Base-by-base conservation (phyloP, 2,888 invertebrate species). In the Smittia sp. region DNA sequence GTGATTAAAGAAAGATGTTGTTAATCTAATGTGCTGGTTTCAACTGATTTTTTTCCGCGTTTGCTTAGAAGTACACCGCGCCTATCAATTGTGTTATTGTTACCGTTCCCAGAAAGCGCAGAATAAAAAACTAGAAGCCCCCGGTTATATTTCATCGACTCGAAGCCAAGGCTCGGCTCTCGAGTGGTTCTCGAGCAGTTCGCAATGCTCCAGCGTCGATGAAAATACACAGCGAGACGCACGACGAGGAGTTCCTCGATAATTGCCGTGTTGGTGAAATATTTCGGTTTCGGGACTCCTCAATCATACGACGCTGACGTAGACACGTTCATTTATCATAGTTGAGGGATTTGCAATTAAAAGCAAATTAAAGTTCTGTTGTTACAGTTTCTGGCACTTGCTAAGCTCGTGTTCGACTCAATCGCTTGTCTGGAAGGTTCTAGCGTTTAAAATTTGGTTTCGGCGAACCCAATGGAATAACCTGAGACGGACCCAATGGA, bases 241-340 rank as follows among this genome's bases (percentile, higher is more conserved):
- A 39, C 39, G 13, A 39, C n/a, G 46, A 46, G 46, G 46, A 15
- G 15, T 46, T 46, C 2, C 32, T 65, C 15, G 27, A 18, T 65
- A 65, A 27, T 27, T 65, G 7, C 27, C 24, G n/a, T 25, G 27
- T 65, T 65, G n/a, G 25, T 18, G 24, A 65, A 58, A 58, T 6
- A 63, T 27, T 65, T 65, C 15, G 9, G 32, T 58, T 63, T 63
- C 15, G 27, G 20, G 15, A 66, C 39, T 67, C 39, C 32, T 9
- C 32, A 13, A 25, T 13, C 66, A 67, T 9, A 18, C 39, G 66
- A 67, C 32, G 38, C 20, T 18, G 66, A 15, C 22, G 13, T 22
- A 38, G 32, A 27, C 27, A 39, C 32, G 20, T 67, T 67, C 66
- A 67, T 67, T 67, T 67, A 67, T 67, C 66, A 67, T 67, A 67